Evolutionary conservation across 2,113 vertebrate genomes (phyloP), one percentile per base, ranked within the genome.

Genomic region (Pycnonotus jocosus): DNA sequence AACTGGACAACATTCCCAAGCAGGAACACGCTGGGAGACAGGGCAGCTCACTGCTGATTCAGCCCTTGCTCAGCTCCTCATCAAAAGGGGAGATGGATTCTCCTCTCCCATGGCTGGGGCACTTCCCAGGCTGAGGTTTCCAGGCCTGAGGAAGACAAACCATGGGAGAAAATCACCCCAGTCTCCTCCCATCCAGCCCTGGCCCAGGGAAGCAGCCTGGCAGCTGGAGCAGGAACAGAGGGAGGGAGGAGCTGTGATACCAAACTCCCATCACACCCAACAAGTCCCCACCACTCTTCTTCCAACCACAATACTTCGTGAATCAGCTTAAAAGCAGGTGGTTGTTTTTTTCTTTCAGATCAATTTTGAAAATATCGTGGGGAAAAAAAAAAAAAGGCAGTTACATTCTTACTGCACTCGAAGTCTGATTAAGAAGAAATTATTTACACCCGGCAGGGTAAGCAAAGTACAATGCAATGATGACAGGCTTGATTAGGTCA

Each of bases 91-190:
- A 64, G 38, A 35, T 60, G 82, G 21, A n/a, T 57, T 48, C 57
- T 78, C 44, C 12, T 56, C 31, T 33, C 2, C 13, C 17, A 40
- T 20, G 15, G 1, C 37, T 31, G 27, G 18, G 81, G 69, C 10
- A 2, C 4, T 0, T 23, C 56, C 60, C 11, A 3, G 33, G 17
- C 9, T 53, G 6, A 48, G 83, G 6, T 9, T 82, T 53, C 82
- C 48, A n/a, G 56, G 54, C 27, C 37, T 57, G 56, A 9, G 65
- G 58, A 69, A 48, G 28, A 40, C 9, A 21, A 88, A 53, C 2
- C 3, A 5, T 2, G 40, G 50, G 40, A 70, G 45, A 40, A 57
- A 20, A 20, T 23, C 0, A 0, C 4, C 4, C 37, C 10, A 4
- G 12, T 18, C 31, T 54, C 35, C 51, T 70, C 35, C 31, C 6